A percentile compares a stretch with the other conserved stretches of the same genome.
Conservation (phyloP, 92 coral and sea anemone genomes). For the Nematostella vectensis region DNA sequence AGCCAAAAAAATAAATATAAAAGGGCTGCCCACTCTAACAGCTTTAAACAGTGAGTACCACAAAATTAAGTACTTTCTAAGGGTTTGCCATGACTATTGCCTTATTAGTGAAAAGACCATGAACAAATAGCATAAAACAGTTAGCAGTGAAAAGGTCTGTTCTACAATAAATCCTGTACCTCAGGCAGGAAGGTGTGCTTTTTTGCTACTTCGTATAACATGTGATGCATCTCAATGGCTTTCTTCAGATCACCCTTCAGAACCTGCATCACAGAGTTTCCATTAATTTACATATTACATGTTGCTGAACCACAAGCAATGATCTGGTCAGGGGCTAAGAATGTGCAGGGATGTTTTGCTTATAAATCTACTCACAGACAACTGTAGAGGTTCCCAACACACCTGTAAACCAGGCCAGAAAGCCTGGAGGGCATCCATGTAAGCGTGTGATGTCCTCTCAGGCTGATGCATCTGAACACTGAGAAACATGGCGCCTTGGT, state of each 20-base stretch:
- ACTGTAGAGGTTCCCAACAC: constrained; percentile 5
- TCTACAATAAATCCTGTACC: too few relatives aligned
- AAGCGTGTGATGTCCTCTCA: constrained; percentile 81
- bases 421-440: constrained; percentile 96
- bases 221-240: constrained; percentile 93
- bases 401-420: constrained; percentile 99
- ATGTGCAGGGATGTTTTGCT: neutral
- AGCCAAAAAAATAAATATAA: too few relatives aligned
- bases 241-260: constrained; percentile 89
- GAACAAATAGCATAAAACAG: too few relatives aligned
- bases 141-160: too few relatives aligned
- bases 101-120: too few relatives aligned
- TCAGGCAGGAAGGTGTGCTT: constrained; percentile 95
- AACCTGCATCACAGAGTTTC: constrained; percentile 53
- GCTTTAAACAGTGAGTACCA: neutral
- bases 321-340: too few relatives aligned
- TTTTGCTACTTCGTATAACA: constrained; percentile 93
- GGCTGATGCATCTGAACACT: constrained; percentile 99
- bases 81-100: too few relatives aligned
- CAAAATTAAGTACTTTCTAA: too few relatives aligned
- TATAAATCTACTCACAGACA: too few relatives aligned
- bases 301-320: too few relatives aligned
- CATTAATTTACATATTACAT: too few relatives aligned
- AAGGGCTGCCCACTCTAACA: too few relatives aligned
- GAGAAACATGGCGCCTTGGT: constrained; percentile 86